Percentiles rank a stretch among this genome's conserved stretches.
Evolutionary conservation across 2,888 invertebrate species (phyloP).

Genomic region (Lycia hirtaria): DNA sequence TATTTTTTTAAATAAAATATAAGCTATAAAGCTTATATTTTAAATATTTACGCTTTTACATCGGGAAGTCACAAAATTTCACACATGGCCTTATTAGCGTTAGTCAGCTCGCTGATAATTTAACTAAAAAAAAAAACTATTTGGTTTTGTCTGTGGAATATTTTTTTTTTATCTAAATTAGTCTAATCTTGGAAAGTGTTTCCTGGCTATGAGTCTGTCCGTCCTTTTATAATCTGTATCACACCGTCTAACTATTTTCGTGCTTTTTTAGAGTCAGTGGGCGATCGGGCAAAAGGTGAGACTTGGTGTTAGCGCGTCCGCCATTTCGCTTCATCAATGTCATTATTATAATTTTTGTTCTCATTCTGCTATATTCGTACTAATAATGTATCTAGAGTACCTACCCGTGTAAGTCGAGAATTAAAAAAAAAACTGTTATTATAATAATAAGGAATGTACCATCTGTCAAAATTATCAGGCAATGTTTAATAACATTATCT

Average conservation of each 20-base stretch:
- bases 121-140: not conserved
- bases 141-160: not conserved
- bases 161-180: not conserved
- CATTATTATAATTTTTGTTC: constrained; percentile 60
- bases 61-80: too few relatives aligned
- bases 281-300: constrained; percentile 84
- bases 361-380: constrained; percentile 28
- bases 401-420: too few relatives aligned
- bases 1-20: too few relatives aligned
- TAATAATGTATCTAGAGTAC: too few relatives aligned
- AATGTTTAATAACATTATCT: too few relatives aligned
- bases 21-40: too few relatives aligned
- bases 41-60: too few relatives aligned
- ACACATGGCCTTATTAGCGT: too few relatives aligned
- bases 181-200: not conserved
- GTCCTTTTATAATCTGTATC: constrained; percentile 46
- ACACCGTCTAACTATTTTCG: constrained; percentile 75
- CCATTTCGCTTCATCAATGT: constrained; percentile 54
- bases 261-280: constrained; percentile 85
- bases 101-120: too few relatives aligned
- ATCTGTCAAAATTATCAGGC: too few relatives aligned
- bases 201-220: constrained; percentile 23
- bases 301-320: constrained; percentile 76
- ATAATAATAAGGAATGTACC: too few relatives aligned
- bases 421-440: too few relatives aligned